These are phyloP conservation scores for Trichoplusia ni DNA, from an alignment of 1,140 invertebrate genomes.

Conservation along the genomic window DNA sequence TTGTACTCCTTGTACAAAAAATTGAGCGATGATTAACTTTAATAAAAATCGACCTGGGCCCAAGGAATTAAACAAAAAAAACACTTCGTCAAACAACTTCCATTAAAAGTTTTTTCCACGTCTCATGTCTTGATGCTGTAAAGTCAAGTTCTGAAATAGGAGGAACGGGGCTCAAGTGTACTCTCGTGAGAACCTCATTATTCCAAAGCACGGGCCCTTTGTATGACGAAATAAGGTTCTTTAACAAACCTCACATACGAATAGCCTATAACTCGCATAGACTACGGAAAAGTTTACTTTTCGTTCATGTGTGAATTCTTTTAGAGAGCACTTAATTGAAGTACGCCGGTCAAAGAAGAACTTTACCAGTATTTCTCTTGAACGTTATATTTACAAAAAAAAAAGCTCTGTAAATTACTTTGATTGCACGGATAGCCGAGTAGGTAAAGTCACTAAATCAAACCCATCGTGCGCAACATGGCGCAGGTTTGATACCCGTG, in stretches of 20 bases:
- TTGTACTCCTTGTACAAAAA: background rate
- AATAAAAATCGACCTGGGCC: background rate
- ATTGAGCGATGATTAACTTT: background rate
- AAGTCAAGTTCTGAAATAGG: slow-evolving; percentile 68
- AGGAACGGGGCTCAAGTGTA: slow-evolving; percentile 55
- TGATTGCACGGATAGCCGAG: no score
- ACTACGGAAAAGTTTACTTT: background rate
- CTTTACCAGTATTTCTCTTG: no score
- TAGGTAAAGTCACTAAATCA: no score
- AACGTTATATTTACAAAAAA: no score
- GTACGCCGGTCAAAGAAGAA: no score
- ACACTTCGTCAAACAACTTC: background rate
- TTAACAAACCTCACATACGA: slow-evolving; percentile 70
- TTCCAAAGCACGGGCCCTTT: slow-evolving; percentile 75
- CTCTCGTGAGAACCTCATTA: slow-evolving; percentile 69
- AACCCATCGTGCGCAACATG: no score
- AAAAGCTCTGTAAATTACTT: no score
- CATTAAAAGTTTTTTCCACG: slow-evolving; percentile 24
- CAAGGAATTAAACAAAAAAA: background rate
- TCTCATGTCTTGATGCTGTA: slow-evolving; percentile 40
- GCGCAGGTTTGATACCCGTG: no score
- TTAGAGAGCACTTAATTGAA: no score
- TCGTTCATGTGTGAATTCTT: background rate
- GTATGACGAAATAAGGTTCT: slow-evolving; percentile 77
- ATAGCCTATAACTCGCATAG: slow-evolving; percentile 1